Evolutionary conservation across 1,140 invertebrate species (phyloP).

Genomic region (Augochlora pura): DNA sequence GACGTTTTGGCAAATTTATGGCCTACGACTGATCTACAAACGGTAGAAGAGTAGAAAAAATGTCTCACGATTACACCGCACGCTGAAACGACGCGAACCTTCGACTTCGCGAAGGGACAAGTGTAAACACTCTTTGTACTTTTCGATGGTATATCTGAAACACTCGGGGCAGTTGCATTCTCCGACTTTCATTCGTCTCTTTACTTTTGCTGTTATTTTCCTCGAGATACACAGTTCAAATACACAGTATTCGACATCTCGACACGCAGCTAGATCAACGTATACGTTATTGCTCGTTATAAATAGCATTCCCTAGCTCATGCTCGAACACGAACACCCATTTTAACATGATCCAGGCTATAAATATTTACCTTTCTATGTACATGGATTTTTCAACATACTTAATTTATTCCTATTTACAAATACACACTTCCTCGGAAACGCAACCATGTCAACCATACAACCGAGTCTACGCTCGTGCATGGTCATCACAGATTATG

Average conservation of each 20-base stretch:
- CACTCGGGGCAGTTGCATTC: slow-evolving; percentile 22
- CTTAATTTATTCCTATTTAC: slow-evolving; percentile 68
- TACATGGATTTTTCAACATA: slow-evolving; percentile 51
- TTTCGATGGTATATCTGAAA: slow-evolving; percentile 57
- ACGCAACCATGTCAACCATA: slow-evolving; percentile 23
- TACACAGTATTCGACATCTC: slow-evolving; percentile 27
- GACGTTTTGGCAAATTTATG: slow-evolving; percentile 30
- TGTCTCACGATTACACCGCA: slow-evolving; percentile 30
- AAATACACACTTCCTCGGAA: slow-evolving; percentile 48
- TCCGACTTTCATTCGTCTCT: slow-evolving; percentile 22
- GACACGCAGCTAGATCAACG: slow-evolving; percentile 19
- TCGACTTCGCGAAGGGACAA: slow-evolving; percentile 37
- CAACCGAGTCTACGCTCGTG: neutral
- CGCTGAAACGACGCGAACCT: slow-evolving; percentile 4
- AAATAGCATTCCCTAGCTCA: slow-evolving; percentile 37
- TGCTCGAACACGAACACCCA: slow-evolving; percentile 2
- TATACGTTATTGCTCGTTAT: slow-evolving; percentile 54
- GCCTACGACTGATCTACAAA: slow-evolving; percentile 45
- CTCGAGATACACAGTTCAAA: slow-evolving; percentile 24
- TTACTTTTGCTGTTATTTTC: too few species aligned
- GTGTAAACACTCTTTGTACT: slow-evolving; percentile 63
- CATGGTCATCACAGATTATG: slow-evolving; percentile 1
- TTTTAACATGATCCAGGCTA: slow-evolving; percentile 22
- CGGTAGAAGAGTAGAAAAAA: slow-evolving; percentile 62
- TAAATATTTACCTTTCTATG: slow-evolving; percentile 51